Evolutionary conservation across 2,113 vertebrate species (phyloP), one percentile per base, ranked within the genome.

Genomic region (Notothenia rossii): DNA sequence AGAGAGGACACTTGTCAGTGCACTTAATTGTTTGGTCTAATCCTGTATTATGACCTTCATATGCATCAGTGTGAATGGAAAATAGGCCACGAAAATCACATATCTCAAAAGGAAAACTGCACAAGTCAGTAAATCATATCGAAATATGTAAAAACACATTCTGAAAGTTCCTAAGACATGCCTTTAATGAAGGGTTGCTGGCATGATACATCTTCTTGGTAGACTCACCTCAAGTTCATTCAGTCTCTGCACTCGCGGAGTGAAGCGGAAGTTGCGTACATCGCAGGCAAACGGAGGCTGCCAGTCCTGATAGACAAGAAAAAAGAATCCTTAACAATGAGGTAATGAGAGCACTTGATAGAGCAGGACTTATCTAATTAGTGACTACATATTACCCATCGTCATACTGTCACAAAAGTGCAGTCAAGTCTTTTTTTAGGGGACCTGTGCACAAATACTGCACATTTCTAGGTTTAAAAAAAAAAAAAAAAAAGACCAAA

Each of bases 261-360:
- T 99, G 86, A 99, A 99, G 81, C 96, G 95, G 90, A 99, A 99
- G 84, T 96, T 99, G 75, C 97, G 97, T 6, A 99, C 96, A 87
- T 99, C 98, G 75, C 98, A 99, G 43, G 98, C 98, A 89, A 99
- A 99, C 2, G 98, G 98, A 89, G 98, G 98, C 79, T 98, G 97
- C 98, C 98, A 99, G 86, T 99, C 98, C 98, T 99, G 90, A 81
- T 75, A 1, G 85, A 81, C 22, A 84, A 77, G 86, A 72, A 72
- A 77, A 51, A 29, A 60, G 0, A 72, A 10, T 36, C 8, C 53
- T 45, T 0, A 55, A 22, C 12, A 67, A 78, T 40, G 13, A 74
- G 45, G 29, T 54, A 50, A 67, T 36, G 29, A 14, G 11, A 40
- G 29, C 66, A 48, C 36, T 40, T 40, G 36, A 7, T 6, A 7